phyloP scores from a whole-genome alignment of 1,140 invertebrate genomes.

The Dinothrombium tinctorium region DNA sequence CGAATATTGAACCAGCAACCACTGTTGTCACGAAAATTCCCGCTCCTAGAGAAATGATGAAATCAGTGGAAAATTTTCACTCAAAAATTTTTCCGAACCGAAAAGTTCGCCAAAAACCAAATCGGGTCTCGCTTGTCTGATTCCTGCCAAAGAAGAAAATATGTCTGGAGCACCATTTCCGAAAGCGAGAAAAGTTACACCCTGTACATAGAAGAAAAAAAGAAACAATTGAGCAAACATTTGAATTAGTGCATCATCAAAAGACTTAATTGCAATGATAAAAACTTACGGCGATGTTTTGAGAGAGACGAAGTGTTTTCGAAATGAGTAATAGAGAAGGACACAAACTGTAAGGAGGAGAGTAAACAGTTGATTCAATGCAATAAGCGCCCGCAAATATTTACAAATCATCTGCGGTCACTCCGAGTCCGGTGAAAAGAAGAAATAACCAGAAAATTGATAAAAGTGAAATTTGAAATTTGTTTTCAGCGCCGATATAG shows the following conservation, averaged over 20 bases:
- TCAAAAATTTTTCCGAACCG: slow-evolving; percentile 20
- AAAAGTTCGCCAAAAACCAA: slow-evolving; percentile 33
- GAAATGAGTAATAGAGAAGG: slow-evolving; percentile 39
- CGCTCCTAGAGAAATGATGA: slow-evolving; percentile 9
- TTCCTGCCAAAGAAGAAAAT: slow-evolving; percentile 34
- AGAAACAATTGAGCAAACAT: slow-evolving; percentile 7
- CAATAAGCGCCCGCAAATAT: neutral
- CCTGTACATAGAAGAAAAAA: slow-evolving; percentile 17
- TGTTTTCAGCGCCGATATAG: too few relatives aligned
- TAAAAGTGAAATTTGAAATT: too few relatives aligned
- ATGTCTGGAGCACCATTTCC: slow-evolving; percentile 56
- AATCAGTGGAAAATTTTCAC: neutral
- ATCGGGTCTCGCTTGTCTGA: slow-evolving; percentile 26
- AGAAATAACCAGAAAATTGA: slow-evolving; percentile 1
- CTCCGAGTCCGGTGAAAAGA: slow-evolving; percentile 4
- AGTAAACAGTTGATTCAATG: slow-evolving; percentile 4
- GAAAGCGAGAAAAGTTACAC: slow-evolving; percentile 50
- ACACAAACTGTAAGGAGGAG: slow-evolving; percentile 26
- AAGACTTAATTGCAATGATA: slow-evolving; percentile 4
- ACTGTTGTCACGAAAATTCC: slow-evolving; percentile 42
- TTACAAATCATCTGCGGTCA: slow-evolving; percentile 10
- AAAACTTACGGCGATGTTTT: slow-evolving; percentile 34
- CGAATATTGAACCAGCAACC: slow-evolving; percentile 33
- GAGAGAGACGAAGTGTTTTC: slow-evolving; percentile 33
- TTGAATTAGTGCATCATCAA: neutral